Base-by-base conservation (phyloP, 2,113 vertebrate species). In the Vulpes lagopus region DNA sequence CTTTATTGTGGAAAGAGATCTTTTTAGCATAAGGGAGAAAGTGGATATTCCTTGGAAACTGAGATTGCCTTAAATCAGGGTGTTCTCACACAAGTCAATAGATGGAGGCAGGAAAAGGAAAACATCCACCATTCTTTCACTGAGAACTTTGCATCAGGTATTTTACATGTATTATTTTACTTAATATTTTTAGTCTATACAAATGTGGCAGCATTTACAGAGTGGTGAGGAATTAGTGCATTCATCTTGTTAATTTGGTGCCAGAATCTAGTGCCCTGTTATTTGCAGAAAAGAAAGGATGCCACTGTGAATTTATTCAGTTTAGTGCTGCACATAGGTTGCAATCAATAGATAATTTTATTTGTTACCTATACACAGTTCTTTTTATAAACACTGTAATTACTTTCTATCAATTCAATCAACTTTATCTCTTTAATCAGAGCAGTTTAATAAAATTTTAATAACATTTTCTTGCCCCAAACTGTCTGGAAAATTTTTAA, bases 361-460 rank as follows among this genome's bases (percentile, higher is more conserved):
- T 79, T 43, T 84, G 19, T 71, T 76, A 73, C 62, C 25, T 81
- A 49, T 86, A 74, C 8, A 57, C 38, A 84, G 16, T 95, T 91
- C 35, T 91, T 86, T 86, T 89, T 84, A 57, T 85, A 78, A 91
- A 82, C 12, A 82, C 30, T 81, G 8, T 59, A 80, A 38, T 96
- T 96, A 88, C 5, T 64, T 97, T 65, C 62, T 84, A 78, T 30
- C 76, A 93, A 49, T 62, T 53, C 53, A 94, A 3, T 49, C 69
- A 49, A 55, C 9, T 84, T 87, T 89, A 35, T 92, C 59, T 85
- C 17, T 93, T 95, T 87, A 89, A 71, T 88, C 51, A 91, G 27
- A 91, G 25, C 16, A 95, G 3, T 84, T 76, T 95, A 62, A 83
- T 89, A 92, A 62, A 74, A 89, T 88, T 65, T 49, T 86, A 43